Evolutionary conservation across 37 sponge, comb jelly and placozoan species (phyloP), one percentile per base, ranked within the genome.

Genomic region (Tethya wilhelma): DNA sequence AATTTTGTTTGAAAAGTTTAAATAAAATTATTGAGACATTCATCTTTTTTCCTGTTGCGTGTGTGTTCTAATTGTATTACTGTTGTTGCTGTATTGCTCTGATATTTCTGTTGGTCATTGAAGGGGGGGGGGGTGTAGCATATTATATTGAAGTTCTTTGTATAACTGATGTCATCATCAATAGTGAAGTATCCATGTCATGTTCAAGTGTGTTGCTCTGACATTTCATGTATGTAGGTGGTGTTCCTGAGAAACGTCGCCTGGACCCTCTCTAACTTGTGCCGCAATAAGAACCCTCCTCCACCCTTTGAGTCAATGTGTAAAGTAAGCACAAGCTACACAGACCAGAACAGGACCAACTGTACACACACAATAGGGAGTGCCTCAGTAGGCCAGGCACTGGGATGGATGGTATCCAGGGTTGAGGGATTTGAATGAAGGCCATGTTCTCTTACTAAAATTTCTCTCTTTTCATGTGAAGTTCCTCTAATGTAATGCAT

Each of bases 281-380:
- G 98, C 77, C 90, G 98, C 38, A 90, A 94, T 72, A 97, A 93
- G 67, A 86, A 97, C 67, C 98, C 98, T 14, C 90, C 98, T 23
- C 98, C 98, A 30, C 90, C 96, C 0, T 92, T 97, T 77, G 86
- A 91, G 32, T 78, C 87, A 56, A 90, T 97, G 25, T 76, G 79
- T 30, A 59, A 60, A 78, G 96, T 95, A 39, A 67, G 71, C 25
- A 60, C 25, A 49, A 9, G 14, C 53, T 49, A 9, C 53, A 9
- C 53, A 9, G n/a, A n/a, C n/a, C n/a, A n/a, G n/a, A n/a, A n/a
- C n/a, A n/a, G n/a, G n/a, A n/a, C n/a, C n/a, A n/a, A n/a, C n/a
- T n/a, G n/a, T n/a, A n/a, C n/a, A n/a, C n/a, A n/a, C n/a, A n/a
- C n/a, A n/a, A n/a, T 33, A 32, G 4, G 5, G 20, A 67, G 19